Evolutionary conservation across 2,888 invertebrate species (phyloP).

Genomic region (Lucinisca nassula): DNA sequence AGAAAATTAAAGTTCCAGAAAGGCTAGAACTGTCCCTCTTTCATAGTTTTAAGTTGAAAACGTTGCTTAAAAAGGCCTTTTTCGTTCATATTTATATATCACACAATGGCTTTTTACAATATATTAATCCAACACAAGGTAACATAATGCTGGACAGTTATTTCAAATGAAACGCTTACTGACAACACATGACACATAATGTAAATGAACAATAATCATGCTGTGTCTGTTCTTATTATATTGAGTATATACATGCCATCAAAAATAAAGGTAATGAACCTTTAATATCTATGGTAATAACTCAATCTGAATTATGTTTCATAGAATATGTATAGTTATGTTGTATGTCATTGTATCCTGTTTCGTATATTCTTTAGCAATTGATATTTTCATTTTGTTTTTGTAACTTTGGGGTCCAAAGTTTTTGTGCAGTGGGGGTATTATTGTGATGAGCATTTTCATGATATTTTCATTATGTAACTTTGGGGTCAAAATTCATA

Average conservation of each 20-base stretch:
- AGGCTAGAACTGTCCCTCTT: neutral
- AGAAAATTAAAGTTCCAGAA: neutral
- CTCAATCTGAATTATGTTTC: neutral
- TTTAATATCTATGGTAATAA: neutral
- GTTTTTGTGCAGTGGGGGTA: neutral
- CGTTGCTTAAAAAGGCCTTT: neutral
- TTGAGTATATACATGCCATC: neutral
- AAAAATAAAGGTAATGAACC: neutral
- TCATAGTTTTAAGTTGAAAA: neutral
- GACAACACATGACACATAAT: neutral
- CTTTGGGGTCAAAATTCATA: too few species aligned
- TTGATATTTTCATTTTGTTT: neutral
- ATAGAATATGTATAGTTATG: neutral
- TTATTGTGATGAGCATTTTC: neutral
- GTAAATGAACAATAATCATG: too few species aligned
- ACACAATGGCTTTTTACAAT: neutral
- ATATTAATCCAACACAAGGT: neutral
- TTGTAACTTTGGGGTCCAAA: slow-evolving; percentile 1
- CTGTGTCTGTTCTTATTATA: too few species aligned
- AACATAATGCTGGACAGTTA: neutral
- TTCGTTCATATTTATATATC: neutral
- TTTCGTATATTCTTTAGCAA: neutral
- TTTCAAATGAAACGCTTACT: neutral
- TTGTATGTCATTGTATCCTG: neutral
- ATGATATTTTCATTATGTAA: neutral